phyloP scores from a whole-genome alignment of 2,888 invertebrate species.

The Callimorpha dominula region DNA sequence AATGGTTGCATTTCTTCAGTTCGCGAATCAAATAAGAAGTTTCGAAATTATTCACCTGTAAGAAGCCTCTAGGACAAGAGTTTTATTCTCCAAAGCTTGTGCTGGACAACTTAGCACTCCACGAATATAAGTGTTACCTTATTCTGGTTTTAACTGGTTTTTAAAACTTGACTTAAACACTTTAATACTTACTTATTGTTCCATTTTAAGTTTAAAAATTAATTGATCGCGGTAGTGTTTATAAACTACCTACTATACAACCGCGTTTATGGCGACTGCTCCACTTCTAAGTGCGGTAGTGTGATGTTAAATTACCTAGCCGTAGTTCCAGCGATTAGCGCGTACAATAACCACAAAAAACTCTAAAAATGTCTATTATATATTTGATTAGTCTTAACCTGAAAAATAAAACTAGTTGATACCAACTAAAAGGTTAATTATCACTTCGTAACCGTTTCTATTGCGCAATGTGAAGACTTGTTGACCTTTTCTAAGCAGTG shows the following conservation, averaged over 20 bases:
- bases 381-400: not conserved
- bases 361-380: not conserved
- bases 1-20: constrained; percentile 20
- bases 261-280: no score
- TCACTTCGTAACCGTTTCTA: not conserved
- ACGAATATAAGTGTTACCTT: not conserved
- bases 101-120: no score
- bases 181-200: not conserved
- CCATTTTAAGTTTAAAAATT: no score
- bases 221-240: no score
- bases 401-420: not conserved
- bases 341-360: no score
- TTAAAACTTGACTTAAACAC: not conserved
- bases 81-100: constrained; percentile 14
- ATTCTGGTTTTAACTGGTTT: not conserved
- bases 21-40: constrained; percentile 38
- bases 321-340: no score
- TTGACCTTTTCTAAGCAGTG: constrained; percentile 18
- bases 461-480: constrained; percentile 3
- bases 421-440: not conserved
- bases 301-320: no score
- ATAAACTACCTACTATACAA: no score
- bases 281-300: no score
- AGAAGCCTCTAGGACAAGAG: constrained; percentile 3
- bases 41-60: constrained; percentile 18